phyloP scores from a whole-genome alignment of 2,797 vertebrate genomes.

The Babyrousa celebensis region DNA sequence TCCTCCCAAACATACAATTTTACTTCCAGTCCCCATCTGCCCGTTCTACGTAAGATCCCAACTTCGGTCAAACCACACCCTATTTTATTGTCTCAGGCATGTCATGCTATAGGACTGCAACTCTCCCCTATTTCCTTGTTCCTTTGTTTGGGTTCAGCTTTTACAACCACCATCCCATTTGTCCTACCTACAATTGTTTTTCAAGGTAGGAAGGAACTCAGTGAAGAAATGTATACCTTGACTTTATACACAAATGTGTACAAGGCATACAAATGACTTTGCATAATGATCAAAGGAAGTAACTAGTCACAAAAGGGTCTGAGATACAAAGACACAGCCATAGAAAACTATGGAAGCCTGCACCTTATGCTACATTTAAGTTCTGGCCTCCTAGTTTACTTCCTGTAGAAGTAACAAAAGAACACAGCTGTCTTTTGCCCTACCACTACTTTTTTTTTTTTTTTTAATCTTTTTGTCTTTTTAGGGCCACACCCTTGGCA shows the following conservation, averaged over 20 bases:
- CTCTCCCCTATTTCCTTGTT: neutral
- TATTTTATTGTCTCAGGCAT: neutral
- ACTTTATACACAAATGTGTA: too few species aligned
- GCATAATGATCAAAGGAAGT: conserved; percentile 4
- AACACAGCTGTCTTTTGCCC: too few species aligned
- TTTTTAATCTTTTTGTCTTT: too few species aligned
- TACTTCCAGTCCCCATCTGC: neutral
- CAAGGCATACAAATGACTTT: neutral
- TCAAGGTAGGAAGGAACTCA: conserved; percentile 37
- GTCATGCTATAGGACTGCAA: neutral
- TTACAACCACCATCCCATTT: neutral
- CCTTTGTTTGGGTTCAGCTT: conserved; percentile 8
- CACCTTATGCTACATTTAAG: too few species aligned
- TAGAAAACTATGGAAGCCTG: neutral
- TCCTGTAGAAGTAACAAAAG: too few species aligned
- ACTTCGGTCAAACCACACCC: neutral
- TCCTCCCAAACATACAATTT: neutral
- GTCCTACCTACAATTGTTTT: neutral
- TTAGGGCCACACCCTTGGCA: too few species aligned
- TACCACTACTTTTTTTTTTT: too few species aligned
- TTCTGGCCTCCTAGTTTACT: too few species aligned
- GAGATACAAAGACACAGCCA: neutral
- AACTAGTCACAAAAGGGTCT: neutral
- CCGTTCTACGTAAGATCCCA: neutral
- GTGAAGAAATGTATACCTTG: conserved; percentile 2